Conservation (phyloP, 2,113 vertebrate species). For the Dendropsophus ebraccatus region DNA sequence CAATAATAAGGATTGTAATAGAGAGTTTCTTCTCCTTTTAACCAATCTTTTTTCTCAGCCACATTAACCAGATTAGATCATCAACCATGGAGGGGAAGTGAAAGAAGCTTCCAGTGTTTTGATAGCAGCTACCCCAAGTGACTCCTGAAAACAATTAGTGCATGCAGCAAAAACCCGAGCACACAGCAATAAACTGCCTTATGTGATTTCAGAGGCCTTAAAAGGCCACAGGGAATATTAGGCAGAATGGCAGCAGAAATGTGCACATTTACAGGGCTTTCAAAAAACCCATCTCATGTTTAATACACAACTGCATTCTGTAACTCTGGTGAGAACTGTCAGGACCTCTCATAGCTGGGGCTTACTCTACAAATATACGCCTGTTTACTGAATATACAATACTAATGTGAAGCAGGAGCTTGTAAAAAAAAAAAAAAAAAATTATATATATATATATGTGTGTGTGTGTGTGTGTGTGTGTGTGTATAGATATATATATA, state of each 20-base stretch:
- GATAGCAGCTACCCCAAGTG: constrained; percentile 47
- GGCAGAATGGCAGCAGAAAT: constrained; percentile 9
- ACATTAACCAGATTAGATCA: constrained; percentile 23
- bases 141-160: constrained; percentile 55
- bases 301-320: constrained; percentile 23
- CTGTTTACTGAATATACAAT: too few relatives aligned
- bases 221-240: constrained; percentile 45
- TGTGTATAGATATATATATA: too few relatives aligned
- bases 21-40: not conserved
- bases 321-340: not conserved
- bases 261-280: constrained; percentile 17
- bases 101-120: constrained; percentile 42
- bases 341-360: too few relatives aligned
- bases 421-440: too few relatives aligned
- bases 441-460: too few relatives aligned
- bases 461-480: too few relatives aligned
- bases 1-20: too few relatives aligned
- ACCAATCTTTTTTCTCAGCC: not conserved
- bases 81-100: constrained; percentile 33
- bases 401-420: too few relatives aligned
- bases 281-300: constrained; percentile 24
- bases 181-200: constrained; percentile 15
- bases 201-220: constrained; percentile 36
- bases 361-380: too few relatives aligned
- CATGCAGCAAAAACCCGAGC: constrained; percentile 39